These are phyloP conservation scores for Austrofundulus limnaeus DNA, from an alignment of 2,113 vertebrate species.

Conservation along the genomic window DNA sequence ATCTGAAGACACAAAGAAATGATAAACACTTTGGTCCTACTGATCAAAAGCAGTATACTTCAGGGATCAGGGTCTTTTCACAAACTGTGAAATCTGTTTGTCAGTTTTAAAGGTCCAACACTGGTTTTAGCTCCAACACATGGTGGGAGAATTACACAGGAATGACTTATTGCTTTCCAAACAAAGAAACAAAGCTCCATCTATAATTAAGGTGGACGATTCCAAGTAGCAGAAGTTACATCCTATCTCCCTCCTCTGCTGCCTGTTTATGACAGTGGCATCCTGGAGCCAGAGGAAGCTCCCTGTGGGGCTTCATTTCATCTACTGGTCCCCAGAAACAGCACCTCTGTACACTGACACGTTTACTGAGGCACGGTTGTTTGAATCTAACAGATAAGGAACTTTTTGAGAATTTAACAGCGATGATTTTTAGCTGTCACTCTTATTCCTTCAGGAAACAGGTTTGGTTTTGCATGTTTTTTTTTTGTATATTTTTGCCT, in stretches of 20 bases:
- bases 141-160: slow-evolving; percentile 7
- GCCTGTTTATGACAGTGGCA: slow-evolving; percentile 20
- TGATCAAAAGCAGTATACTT: too few relatives aligned
- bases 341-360: slow-evolving; percentile 13
- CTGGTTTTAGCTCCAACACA: neutral
- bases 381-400: slow-evolving; percentile 18
- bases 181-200: slow-evolving; percentile 3
- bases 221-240: slow-evolving; percentile 36
- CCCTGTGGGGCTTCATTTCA: slow-evolving; percentile 15
- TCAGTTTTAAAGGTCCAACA: neutral
- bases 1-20: too few relatives aligned
- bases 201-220: neutral
- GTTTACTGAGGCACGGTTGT: slow-evolving; percentile 10
- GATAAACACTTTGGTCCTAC: too few relatives aligned
- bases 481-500: too few relatives aligned
- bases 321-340: slow-evolving; percentile 28
- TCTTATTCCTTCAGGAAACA: slow-evolving; percentile 49
- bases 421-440: slow-evolving; percentile 6
- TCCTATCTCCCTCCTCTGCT: slow-evolving; percentile 35
- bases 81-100: neutral
- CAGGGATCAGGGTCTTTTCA: neutral
- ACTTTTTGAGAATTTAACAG: slow-evolving; percentile 1
- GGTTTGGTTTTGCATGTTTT: neutral
- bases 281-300: slow-evolving; percentile 10
- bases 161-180: neutral